These are phyloP conservation scores for Sycophila sp. DNA, from an alignment of 1,140 invertebrate genomes.

Conservation along the genomic window DNA sequence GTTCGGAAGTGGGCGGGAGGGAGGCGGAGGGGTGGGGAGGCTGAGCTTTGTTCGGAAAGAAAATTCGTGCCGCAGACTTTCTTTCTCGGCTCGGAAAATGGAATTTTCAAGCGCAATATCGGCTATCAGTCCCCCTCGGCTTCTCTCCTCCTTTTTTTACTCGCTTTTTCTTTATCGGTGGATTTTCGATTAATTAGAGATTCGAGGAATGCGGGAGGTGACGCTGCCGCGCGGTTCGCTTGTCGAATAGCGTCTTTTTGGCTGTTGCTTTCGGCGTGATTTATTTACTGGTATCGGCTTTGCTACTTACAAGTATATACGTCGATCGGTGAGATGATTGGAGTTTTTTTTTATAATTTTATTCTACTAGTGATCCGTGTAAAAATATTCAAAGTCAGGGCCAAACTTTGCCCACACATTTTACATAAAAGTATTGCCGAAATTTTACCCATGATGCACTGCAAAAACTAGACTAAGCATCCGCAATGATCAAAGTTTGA, in stretches of 20 bases:
- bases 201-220: not conserved
- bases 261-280: no score
- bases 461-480: no score
- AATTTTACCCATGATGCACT: no score
- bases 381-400: no score
- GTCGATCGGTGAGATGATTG: not conserved
- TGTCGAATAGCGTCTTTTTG: no score
- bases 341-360: not conserved
- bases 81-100: conserved; percentile 4
- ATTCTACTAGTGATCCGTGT: not conserved
- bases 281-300: no score
- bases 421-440: no score
- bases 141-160: not conserved
- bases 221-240: not conserved
- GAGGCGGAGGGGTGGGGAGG: not conserved
- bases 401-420: no score
- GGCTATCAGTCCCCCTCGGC: not conserved
- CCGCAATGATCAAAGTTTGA: no score
- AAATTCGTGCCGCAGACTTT: conserved; percentile 14
- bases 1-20: not conserved
- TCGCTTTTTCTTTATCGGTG: not conserved
- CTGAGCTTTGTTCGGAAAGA: conserved; percentile 21
- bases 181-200: conserved; percentile 19
- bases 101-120: conserved; percentile 34
- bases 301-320: no score